These are phyloP conservation scores for Lomographa bimaculata DNA, from an alignment of 2,888 invertebrate genomes.

Conservation along the genomic window DNA sequence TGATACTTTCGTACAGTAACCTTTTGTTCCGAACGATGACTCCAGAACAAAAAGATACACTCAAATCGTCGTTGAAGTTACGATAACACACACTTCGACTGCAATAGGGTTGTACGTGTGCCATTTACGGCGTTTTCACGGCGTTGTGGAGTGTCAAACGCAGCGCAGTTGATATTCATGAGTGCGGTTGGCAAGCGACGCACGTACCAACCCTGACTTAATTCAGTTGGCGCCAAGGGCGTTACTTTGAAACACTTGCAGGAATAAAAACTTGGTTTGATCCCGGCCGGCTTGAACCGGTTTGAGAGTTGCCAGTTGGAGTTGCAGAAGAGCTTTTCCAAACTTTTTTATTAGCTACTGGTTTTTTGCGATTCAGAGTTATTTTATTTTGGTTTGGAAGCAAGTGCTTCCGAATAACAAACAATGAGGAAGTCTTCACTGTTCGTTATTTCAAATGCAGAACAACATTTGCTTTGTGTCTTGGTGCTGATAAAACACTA, in stretches of 20 bases:
- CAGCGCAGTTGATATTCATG: constrained; percentile 53
- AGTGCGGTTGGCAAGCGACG: constrained; percentile 37
- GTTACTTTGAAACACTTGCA: constrained; percentile 26
- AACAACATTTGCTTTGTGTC: no score
- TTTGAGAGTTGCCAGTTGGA: constrained; percentile 13
- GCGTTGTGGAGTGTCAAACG: constrained; percentile 43
- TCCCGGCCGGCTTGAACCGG: constrained; percentile 16
- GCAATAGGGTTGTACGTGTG: constrained; percentile 20
- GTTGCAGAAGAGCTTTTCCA: constrained; percentile 4
- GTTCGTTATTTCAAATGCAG: no score
- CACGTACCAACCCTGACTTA: constrained; percentile 42
- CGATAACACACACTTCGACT: constrained; percentile 14
- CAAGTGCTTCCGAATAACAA: no score
- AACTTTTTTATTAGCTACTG: no score
- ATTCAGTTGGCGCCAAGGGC: constrained; percentile 22
- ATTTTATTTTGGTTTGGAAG: no score
- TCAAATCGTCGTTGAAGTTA: constrained; percentile 3
- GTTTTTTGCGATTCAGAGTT: no score
- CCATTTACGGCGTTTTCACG: constrained; percentile 34
- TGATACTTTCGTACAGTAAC: no score
- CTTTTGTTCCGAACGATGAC: no score
- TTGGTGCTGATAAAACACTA: no score
- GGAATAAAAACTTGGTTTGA: constrained; percentile 23
- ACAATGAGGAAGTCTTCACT: no score
- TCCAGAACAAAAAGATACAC: constrained; percentile 10